These are phyloP conservation scores for Scaptomyza tumidula DNA, from an alignment of 2,888 invertebrate species.

Conservation along the genomic window DNA sequence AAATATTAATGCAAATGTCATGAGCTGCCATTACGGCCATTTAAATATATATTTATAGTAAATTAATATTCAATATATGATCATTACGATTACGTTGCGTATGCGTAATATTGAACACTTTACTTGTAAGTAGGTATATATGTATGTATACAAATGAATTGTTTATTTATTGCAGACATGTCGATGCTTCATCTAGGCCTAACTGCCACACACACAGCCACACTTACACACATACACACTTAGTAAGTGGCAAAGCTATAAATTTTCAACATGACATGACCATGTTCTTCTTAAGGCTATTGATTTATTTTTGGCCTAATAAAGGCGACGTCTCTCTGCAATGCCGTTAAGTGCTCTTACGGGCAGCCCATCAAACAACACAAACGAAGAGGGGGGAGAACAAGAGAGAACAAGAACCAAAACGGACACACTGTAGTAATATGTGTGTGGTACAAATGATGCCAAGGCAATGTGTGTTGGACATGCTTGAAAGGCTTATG, in stretches of 20 bases:
- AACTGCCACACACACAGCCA: not conserved
- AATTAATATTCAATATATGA: not conserved
- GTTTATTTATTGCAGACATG: slow-evolving; percentile 37
- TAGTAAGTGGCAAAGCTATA: slow-evolving; percentile 55
- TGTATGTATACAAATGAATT: slow-evolving; percentile 18
- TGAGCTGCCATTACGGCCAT: not conserved
- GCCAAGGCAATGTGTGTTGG: slow-evolving; percentile 22
- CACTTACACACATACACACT: not conserved
- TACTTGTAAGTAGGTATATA: slow-evolving; percentile 1
- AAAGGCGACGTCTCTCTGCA: slow-evolving; percentile 46
- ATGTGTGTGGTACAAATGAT: slow-evolving; percentile 27
- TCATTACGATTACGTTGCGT: not conserved
- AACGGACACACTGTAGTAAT: not conserved
- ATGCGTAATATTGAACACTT: slow-evolving; percentile 27
- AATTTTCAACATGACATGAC: slow-evolving; percentile 59
- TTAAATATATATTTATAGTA: not conserved
- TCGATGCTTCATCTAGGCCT: slow-evolving; percentile 21
- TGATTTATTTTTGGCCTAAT: slow-evolving; percentile 64
- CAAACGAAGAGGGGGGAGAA: not conserved
- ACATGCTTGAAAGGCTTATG: slow-evolving; percentile 29
- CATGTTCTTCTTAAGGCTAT: slow-evolving; percentile 42
- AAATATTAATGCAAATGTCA: not conserved
- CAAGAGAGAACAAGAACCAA: not conserved
- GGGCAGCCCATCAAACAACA: slow-evolving; percentile 8
- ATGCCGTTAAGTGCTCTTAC: slow-evolving; percentile 48